Base-by-base conservation (phyloP, 2,888 invertebrate genomes). In the Chrysolina oricalcia region DNA sequence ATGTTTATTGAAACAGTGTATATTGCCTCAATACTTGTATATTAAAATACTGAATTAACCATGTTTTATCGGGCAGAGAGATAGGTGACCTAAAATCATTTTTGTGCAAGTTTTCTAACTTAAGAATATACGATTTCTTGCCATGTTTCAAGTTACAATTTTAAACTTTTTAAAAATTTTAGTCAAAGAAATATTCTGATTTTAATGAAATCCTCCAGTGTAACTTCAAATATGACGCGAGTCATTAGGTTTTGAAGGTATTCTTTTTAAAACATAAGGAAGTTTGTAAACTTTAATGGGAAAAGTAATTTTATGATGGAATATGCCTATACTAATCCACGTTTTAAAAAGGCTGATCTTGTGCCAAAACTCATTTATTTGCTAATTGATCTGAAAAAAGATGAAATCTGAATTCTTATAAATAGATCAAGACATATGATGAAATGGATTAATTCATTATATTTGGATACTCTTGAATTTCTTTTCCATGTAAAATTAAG, bases 61-160 rank as follows among this genome's bases (percentile, higher is more conserved):
- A 3, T 35, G 35, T 2, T 5, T 3, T 2, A n/a, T n/a, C n/a
- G n/a, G n/a, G n/a, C n/a, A 27, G 27, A 27, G 27, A 27, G 2
- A 53, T 69, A 40, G 8, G 46, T n/a, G 1, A 23, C 9, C 15
- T 74, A 3, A 72, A 72, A 62, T 59, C 48, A 15, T 72, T 48
- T 21, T 74, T 74, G 74, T 74, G 70, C 70, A 40, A 56, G 21
- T 74, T 74, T 70, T 64, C 48, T 40, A 9, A 67, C 48, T n/a
- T 43, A 46, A 10, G 63, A 68, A 72, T 71, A 46, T 72, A 71
- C n/a, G 50, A 50, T 70, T 35, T 78, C 67, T 72, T 74, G 79
- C 76, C 79, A 79, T 80, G 75, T 80, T 79, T 79, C 68, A 79
- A 78, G 76, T 76, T 78, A 75, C 78, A 75, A 43, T 76, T 79